These are phyloP conservation scores for Molossus molossus DNA, from an alignment of 2,797 vertebrate species.

Conservation along the genomic window DNA sequence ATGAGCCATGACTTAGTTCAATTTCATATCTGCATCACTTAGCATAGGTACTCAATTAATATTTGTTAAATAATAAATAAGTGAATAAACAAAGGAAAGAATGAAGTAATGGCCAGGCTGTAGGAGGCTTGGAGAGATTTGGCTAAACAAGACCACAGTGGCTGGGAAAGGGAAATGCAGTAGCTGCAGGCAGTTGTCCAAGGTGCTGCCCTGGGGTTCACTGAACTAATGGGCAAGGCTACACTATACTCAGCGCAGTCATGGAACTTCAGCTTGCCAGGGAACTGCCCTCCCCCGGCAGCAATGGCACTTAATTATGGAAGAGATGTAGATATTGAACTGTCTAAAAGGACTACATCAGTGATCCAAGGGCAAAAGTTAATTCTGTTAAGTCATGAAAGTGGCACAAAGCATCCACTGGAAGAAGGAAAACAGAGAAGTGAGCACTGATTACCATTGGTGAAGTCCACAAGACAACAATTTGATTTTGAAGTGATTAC, in stretches of 20 bases:
- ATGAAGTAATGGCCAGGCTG: neutral
- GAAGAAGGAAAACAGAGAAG: constrained; percentile 32
- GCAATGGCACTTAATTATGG: neutral
- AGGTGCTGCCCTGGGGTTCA: neutral
- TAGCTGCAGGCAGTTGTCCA: neutral
- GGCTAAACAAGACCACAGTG: neutral
- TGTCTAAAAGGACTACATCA: neutral
- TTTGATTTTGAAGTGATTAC: neutral
- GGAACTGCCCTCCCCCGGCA: neutral
- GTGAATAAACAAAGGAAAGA: neutral
- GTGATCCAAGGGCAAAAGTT: neutral
- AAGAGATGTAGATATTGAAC: neutral
- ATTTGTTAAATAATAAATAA: neutral
- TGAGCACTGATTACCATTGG: neutral
- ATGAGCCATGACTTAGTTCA: neutral
- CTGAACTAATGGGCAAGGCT: neutral
- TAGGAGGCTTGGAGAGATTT: neutral
- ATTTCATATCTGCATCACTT: neutral
- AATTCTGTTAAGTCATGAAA: neutral
- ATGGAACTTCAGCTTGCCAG: neutral
- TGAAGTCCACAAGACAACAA: neutral
- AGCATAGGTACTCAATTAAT: neutral
- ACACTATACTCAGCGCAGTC: neutral
- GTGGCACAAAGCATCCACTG: neutral
- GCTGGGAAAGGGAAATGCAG: neutral